phyloP scores from a whole-genome alignment of 2,888 invertebrate genomes.

The Brenthis ino region DNA sequence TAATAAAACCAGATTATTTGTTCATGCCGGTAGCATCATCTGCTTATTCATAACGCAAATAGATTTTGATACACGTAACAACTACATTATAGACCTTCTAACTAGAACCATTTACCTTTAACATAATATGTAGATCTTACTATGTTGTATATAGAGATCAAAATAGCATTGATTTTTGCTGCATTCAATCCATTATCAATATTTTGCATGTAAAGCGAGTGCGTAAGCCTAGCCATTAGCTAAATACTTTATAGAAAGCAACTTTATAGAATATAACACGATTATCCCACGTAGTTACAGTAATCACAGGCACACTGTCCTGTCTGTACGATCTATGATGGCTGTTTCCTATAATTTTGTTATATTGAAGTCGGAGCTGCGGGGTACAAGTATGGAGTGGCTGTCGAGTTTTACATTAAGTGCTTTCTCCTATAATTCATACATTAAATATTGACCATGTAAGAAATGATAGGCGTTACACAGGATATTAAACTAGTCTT shows the following conservation, averaged over 20 bases:
- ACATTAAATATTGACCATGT: conserved; percentile 13
- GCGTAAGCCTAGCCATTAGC: conserved; percentile 46
- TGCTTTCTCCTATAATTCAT: conserved; percentile 53
- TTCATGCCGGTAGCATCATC: background rate
- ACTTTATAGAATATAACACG: conserved; percentile 54
- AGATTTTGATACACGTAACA: conserved; percentile 26
- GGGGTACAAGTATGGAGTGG: conserved; percentile 48
- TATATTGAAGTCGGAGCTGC: conserved; percentile 52
- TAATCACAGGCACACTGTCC: conserved; percentile 46
- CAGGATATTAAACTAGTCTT: background rate
- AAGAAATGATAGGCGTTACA: background rate
- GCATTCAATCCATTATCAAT: conserved; percentile 26
- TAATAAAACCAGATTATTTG: conserved; percentile 2
- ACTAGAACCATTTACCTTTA: background rate
- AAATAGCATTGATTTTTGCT: background rate
- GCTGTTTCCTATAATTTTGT: conserved; percentile 62
- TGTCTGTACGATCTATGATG: conserved; percentile 43
- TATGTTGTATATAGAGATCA: conserved; percentile 10
- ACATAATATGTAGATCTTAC: conserved; percentile 5
- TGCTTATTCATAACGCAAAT: conserved; percentile 25
- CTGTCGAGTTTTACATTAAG: conserved; percentile 46
- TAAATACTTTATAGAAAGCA: conserved; percentile 52
- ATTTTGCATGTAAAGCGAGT: conserved; percentile 39
- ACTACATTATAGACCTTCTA: conserved; percentile 7
- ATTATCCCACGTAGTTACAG: conserved; percentile 50